Conservation (phyloP, 2,888 invertebrate species). For the Tanypteryx hageni region DNA sequence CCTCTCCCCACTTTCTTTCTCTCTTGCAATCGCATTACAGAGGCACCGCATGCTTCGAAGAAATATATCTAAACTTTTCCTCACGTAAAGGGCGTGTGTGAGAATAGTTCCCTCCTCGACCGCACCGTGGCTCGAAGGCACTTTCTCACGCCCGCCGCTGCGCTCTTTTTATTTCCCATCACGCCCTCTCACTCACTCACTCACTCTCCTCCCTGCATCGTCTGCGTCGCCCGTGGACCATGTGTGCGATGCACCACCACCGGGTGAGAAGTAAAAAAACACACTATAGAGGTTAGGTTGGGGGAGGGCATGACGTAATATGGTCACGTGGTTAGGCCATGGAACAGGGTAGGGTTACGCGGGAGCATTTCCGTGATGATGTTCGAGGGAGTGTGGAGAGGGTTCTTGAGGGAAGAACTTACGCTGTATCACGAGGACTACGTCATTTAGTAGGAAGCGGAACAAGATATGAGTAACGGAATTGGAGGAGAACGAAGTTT, state of each 20-base stretch:
- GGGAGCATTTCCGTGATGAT: neutral
- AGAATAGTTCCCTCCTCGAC: too few relatives aligned
- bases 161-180: neutral
- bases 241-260: slow-evolving; percentile 15
- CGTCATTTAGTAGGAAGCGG: too few relatives aligned
- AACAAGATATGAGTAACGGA: too few relatives aligned
- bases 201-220: neutral
- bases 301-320: neutral
- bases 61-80: too few relatives aligned
- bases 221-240: neutral
- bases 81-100: too few relatives aligned
- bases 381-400: neutral
- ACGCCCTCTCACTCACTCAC: too few relatives aligned
- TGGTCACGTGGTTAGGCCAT: neutral
- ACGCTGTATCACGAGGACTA: too few relatives aligned
- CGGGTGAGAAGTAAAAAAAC: neutral
- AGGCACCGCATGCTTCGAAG: too few relatives aligned
- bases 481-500: too few relatives aligned
- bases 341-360: neutral
- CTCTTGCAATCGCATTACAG: too few relatives aligned
- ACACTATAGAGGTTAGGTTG: too few relatives aligned
- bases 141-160: neutral
- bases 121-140: neutral
- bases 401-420: neutral
- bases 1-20: too few relatives aligned